These are phyloP conservation scores for Cylloceria caligata DNA, from an alignment of 2,888 invertebrate species.

Conservation along the genomic window DNA sequence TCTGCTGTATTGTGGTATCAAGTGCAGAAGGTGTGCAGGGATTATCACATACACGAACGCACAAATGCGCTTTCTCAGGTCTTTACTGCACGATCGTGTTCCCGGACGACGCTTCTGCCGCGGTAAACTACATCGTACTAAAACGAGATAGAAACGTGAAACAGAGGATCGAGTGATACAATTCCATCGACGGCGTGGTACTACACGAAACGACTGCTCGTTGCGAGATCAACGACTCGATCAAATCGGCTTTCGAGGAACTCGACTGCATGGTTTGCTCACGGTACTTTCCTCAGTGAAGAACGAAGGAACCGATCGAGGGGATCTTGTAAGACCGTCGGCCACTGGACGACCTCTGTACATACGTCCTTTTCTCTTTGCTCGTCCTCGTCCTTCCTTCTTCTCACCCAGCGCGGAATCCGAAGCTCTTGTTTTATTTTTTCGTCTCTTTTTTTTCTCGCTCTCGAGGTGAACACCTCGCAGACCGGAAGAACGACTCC, in stretches of 20 bases:
- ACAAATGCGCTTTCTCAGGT: slow-evolving; percentile 55
- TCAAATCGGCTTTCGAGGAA: slow-evolving; percentile 71
- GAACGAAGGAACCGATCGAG: slow-evolving; percentile 60
- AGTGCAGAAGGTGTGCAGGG: slow-evolving; percentile 55
- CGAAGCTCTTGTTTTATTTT: slow-evolving; percentile 18
- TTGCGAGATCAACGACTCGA: slow-evolving; percentile 72
- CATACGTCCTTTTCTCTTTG: slow-evolving; percentile 13
- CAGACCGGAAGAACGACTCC: slow-evolving; percentile 63
- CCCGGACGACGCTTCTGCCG: slow-evolving; percentile 25
- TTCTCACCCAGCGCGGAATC: slow-evolving; percentile 20
- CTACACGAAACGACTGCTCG: slow-evolving; percentile 67
- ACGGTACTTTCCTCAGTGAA: slow-evolving; percentile 23
- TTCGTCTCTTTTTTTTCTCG: slow-evolving; percentile 51
- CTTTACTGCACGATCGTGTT: slow-evolving; percentile 48
- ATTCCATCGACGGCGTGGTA: slow-evolving; percentile 52
- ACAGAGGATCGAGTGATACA: slow-evolving; percentile 50
- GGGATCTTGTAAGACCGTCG: slow-evolving; percentile 65
- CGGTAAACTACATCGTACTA: slow-evolving; percentile 48
- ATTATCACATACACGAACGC: slow-evolving; percentile 50
- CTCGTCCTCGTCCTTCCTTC: slow-evolving; percentile 43
- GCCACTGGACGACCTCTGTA: slow-evolving; percentile 54
- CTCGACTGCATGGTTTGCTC: slow-evolving; percentile 47
- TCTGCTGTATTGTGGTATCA: slow-evolving; percentile 30
- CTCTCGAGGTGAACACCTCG: slow-evolving; percentile 57
- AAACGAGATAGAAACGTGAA: slow-evolving; percentile 62